phyloP scores from a whole-genome alignment of 2,113 vertebrate genomes.

The Bufo gargarizans region DNA sequence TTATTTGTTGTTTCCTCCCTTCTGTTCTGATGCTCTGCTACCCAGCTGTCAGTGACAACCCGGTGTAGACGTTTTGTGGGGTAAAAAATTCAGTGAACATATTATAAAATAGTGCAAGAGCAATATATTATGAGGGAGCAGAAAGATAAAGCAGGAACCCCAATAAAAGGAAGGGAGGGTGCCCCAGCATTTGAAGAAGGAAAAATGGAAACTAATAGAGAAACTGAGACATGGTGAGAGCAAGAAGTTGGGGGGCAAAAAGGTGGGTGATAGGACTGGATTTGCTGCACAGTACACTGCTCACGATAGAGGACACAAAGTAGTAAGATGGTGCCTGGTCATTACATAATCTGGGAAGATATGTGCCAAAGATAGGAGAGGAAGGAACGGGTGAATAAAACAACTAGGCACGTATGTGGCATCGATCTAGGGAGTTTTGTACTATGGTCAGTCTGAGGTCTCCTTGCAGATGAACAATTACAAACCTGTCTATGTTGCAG shows the following conservation, averaged over 20 bases:
- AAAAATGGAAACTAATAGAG: neutral
- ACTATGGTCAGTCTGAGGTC: no score
- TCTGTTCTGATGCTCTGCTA: neutral
- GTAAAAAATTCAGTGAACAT: neutral
- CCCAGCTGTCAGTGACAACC: neutral
- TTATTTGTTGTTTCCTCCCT: neutral
- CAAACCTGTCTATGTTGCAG: no score
- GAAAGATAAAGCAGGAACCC: neutral
- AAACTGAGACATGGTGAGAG: neutral
- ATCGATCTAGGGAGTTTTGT: neutral
- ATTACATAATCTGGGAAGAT: no score
- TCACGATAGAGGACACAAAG: neutral
- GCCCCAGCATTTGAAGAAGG: neutral
- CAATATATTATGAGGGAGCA: no score
- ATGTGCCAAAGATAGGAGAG: neutral
- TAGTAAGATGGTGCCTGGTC: neutral
- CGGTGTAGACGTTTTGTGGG: no score
- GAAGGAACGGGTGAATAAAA: neutral
- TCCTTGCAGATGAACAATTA: no score
- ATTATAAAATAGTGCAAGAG: neutral
- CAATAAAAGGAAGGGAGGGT: neutral
- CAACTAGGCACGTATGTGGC: neutral
- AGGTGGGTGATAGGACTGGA: neutral
- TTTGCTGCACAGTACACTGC: neutral
- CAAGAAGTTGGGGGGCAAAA: neutral